Evolutionary conservation across 2,797 vertebrate genomes (phyloP), one percentile per base, ranked within the genome.

Genomic region (Nothura maculosa): DNA sequence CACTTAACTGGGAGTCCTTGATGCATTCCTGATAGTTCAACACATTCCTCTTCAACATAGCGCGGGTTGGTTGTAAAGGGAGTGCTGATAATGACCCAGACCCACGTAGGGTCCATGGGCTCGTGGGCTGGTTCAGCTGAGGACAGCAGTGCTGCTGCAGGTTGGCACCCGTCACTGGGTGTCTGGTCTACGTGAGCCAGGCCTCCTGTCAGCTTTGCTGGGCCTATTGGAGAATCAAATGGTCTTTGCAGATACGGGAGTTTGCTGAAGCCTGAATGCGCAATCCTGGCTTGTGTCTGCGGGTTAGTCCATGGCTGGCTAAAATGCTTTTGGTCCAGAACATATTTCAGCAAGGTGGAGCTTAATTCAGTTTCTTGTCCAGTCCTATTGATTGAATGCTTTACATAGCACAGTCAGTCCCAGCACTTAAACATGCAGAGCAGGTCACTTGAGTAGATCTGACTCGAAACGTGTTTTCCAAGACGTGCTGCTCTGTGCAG

Each of bases 401-500:
- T 87, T 64, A 8, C 66, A 3, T 58, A 40, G 78, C 68, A 6
- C 5, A 34, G 32, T 27, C 42, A 68, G 52, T 54, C 30, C 18
- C 16, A 54, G 52, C 52, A 54, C 30, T 30, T 30, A 28, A 22
- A 27, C 82, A 64, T 9, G 20, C 40, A 20, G 10, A 77, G 75
- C 64, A 85, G 89, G 78, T 20, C n/a, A 52, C 5, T 84, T 21
- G 62, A 7, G 12, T 67, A 6, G 15, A 2, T 12, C 8, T 21
- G 45, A 66, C 42, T 85, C 85, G 18, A 75, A 82, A 32, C n/a
- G 69, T 12, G 4, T 57, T 81, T 25, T 5, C 9, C 1, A 32
- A 25, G n/a, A 47, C 47, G 42, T 24, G 4, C 27, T 84, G 1
- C 30, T 72, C 0, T 0, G 4, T 74, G 55, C 12, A 73, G 61